Evolutionary conservation across 2,797 vertebrate genomes (phyloP).

Genomic region (Poeciliopsis infans): DNA sequence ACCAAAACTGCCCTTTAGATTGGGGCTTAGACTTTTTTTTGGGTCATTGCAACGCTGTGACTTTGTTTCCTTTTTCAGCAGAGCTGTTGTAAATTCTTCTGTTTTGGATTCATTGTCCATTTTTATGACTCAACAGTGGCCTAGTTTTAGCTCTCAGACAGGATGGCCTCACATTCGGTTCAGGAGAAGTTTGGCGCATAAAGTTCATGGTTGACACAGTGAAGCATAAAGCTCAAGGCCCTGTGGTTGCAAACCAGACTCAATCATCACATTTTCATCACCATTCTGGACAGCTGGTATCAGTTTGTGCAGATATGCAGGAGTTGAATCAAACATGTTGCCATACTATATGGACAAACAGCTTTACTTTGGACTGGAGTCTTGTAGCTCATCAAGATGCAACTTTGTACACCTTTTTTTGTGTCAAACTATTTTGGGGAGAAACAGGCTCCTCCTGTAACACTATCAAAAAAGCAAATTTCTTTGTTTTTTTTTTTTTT

Average conservation of each 20-base stretch:
- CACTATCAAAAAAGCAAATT: no score
- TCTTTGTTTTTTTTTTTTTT: no score
- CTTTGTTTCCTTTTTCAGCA: no score
- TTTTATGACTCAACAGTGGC: not conserved
- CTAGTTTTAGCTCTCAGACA: not conserved
- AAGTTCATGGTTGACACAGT: not conserved
- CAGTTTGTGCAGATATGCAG: not conserved
- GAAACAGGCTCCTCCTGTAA: no score
- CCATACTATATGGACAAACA: not conserved
- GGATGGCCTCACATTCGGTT: not conserved
- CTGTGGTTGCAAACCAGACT: not conserved
- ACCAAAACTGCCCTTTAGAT: not conserved
- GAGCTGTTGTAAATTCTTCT: not conserved
- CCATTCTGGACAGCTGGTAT: not conserved
- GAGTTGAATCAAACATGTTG: not conserved
- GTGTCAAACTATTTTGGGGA: no score
- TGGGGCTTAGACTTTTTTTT: not conserved
- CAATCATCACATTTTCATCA: not conserved
- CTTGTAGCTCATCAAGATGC: no score
- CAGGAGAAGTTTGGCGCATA: not conserved
- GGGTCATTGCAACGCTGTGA: not conserved
- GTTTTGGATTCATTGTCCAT: not conserved
- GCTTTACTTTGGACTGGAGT: no score
- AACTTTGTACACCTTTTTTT: no score
- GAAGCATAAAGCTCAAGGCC: not conserved